Evolutionary conservation across 2,797 vertebrate species (phyloP).

Genomic region (Sebastes diaconus): DNA sequence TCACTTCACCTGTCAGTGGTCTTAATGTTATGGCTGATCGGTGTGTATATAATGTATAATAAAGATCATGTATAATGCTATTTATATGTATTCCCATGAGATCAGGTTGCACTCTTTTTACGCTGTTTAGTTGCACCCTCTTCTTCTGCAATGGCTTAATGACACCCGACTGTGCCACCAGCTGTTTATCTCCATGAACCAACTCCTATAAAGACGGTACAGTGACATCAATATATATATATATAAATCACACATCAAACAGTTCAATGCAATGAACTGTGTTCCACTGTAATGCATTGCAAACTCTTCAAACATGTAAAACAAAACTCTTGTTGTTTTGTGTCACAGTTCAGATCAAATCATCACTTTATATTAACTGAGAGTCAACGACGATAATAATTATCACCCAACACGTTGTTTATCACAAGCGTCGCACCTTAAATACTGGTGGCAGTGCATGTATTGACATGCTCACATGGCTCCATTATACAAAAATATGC

Average conservation of each 20-base stretch:
- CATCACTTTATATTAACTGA: neutral
- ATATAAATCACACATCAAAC: neutral
- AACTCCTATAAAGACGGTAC: neutral
- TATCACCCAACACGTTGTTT: neutral
- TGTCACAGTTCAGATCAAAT: neutral
- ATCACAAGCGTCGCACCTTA: neutral
- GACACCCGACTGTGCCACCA: too few relatives aligned
- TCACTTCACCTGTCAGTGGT: too few relatives aligned
- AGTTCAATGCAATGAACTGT: neutral
- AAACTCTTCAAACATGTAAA: neutral
- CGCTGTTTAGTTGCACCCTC: too few relatives aligned
- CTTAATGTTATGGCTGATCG: too few relatives aligned
- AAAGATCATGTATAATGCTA: too few relatives aligned
- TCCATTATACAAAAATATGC: constrained; percentile 22
- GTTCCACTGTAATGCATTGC: neutral
- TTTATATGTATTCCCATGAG: too few relatives aligned
- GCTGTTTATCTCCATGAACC: too few relatives aligned
- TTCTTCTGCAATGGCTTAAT: too few relatives aligned
- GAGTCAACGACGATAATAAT: neutral
- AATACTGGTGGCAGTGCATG: neutral
- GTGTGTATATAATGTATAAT: too few relatives aligned
- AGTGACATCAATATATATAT: neutral
- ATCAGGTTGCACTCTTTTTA: too few relatives aligned
- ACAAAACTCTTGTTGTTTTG: neutral
- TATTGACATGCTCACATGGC: constrained; percentile 22